Evolutionary conservation across 2,113 vertebrate genomes (phyloP).

Genomic region (Eulacestoma nigropectus): DNA sequence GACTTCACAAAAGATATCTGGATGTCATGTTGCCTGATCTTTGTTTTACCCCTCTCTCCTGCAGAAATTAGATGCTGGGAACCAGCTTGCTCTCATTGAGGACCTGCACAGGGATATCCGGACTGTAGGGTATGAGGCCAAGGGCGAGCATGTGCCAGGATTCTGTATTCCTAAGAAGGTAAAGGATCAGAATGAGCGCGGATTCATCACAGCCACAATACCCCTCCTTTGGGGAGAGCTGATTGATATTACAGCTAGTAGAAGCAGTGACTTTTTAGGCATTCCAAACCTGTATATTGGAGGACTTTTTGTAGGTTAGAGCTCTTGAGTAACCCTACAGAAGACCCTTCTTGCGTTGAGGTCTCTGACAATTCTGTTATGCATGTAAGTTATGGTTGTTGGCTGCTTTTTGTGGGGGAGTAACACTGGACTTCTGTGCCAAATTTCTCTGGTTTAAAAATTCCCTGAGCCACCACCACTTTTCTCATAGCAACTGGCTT

Average conservation of each 20-base stretch:
- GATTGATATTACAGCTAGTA: not conserved
- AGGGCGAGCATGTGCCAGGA: conserved; percentile 89
- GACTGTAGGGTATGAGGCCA: conserved; percentile 84
- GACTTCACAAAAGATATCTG: not conserved
- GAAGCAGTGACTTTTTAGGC: not conserved
- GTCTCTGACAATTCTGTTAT: not conserved
- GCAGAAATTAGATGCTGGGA: conserved; percentile 93
- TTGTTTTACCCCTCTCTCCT: not conserved
- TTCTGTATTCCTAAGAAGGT: conserved; percentile 99
- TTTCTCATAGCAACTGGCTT: conserved; percentile 50
- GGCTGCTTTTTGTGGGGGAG: conserved; percentile 19
- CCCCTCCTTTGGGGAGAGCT: not conserved
- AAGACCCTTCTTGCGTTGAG: not conserved
- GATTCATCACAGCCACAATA: not conserved
- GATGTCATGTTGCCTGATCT: not conserved
- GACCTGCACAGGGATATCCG: conserved; percentile 93
- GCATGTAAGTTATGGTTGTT: not conserved
- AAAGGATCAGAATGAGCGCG: not conserved
- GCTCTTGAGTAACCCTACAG: not conserved
- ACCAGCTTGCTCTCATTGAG: conserved; percentile 92
- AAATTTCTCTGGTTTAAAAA: conserved; percentile 48
- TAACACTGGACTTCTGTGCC: conserved; percentile 18
- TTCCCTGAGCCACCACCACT: conserved; percentile 12
- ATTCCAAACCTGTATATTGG: not conserved
- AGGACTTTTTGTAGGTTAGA: not conserved